Base-by-base conservation (phyloP, 2,113 vertebrate species). In the Octodon degus region DNA sequence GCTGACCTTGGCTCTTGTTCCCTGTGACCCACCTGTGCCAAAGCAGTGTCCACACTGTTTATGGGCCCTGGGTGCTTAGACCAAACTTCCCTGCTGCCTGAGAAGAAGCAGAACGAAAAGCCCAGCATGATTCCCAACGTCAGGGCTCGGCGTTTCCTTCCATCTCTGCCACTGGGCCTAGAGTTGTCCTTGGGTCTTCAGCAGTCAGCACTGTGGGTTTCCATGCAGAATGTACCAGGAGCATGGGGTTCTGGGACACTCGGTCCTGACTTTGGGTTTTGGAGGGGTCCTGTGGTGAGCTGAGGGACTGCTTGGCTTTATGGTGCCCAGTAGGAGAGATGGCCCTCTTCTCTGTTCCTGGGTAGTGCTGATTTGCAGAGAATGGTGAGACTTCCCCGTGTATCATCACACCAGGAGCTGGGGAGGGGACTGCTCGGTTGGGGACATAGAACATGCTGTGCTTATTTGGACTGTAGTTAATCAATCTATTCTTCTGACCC, bases 391-490 rank as follows among this genome's bases (percentile, higher is more conserved):
- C 47, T 32, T 67, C 84, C 58, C 27, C 1, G 72, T 2, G 72
- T 58, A 53, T n/a, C 17, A 5, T 65, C 55, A 17, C 50, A 3
- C 63, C 8, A 11, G 37, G 55, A 86, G 62, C 62, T 13, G 3
- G 53, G 37, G 77, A 34, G 6, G 0, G 12, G 30, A 7, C 2
- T 8, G 1, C 3, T 25, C 0, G 2, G 5, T 0, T 10, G 19
- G 25, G 20, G 24, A n/a, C 8, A 24, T 83, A 47, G n/a, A 30
- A 17, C 55, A 7, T 22, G 17, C 40, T 34, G 62, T 32, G 81
- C 8, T 43, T 53, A 62, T 9, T 30, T 25, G 40, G 80, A 79
- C 17, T 22, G 37, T 6, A 5, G 34, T 55, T 40, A 27, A 30
- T 24, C 74, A 6, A 53, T 74, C 72, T 62, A 11, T 67, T 70